phyloP scores from a whole-genome alignment of 2,888 invertebrate genomes.

The Oscheius sp. region DNA sequence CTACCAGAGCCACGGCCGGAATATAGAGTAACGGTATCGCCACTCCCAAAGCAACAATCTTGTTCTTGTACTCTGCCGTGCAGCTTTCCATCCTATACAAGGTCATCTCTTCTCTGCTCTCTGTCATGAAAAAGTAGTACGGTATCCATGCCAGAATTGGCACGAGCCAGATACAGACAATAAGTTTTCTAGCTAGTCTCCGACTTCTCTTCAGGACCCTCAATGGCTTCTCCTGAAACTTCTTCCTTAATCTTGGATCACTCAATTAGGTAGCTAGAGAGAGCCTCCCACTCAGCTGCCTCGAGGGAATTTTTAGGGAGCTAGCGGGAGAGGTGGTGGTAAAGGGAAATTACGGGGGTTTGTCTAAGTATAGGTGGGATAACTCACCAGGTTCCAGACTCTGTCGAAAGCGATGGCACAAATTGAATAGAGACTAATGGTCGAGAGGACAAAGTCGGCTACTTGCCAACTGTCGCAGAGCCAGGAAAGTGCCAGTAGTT shows the following conservation, averaged over 20 bases:
- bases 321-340: too few species aligned
- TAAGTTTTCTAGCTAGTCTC: constrained; percentile 53
- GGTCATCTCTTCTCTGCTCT: not conserved
- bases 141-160: constrained; percentile 64
- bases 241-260: not conserved
- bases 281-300: too few species aligned
- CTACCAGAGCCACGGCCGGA: constrained; percentile 57
- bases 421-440: constrained; percentile 66
- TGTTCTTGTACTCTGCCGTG: constrained; percentile 16
- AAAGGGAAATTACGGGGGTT: too few species aligned
- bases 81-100: constrained; percentile 28
- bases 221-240: constrained; percentile 61
- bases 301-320: too few species aligned
- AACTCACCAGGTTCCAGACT: constrained; percentile 59
- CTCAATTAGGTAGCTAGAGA: too few species aligned
- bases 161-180: constrained; percentile 63
- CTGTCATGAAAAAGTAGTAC: constrained; percentile 40
- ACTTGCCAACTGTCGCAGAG: constrained; percentile 37
- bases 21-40: constrained; percentile 55
- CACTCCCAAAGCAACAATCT: not conserved
- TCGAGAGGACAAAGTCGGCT: constrained; percentile 49
- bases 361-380: too few species aligned
- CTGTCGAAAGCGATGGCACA: constrained; percentile 68
- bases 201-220: constrained; percentile 63
- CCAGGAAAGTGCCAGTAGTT: constrained; percentile 12